Evolutionary conservation across 1,140 invertebrate species (phyloP), one percentile per base, ranked within the genome.

Genomic region (Zaprionus taronus): DNA sequence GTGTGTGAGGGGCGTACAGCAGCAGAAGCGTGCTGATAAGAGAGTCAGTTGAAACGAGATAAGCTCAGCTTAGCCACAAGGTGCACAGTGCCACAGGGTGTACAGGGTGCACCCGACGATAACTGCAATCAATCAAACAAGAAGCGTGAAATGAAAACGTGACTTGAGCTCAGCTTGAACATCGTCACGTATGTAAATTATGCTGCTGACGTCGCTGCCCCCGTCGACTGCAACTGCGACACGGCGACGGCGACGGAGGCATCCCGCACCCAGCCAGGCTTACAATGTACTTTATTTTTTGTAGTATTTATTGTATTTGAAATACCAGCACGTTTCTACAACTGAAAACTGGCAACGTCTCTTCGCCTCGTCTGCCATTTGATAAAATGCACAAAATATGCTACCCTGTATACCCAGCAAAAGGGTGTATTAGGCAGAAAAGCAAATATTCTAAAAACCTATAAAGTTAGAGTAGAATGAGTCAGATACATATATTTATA

Each of bases 261-360:
- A 28, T 62, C 67, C 72, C 79, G 69, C 70, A 77, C 71, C 73
- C 80, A 84, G 83, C 73, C 80, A 84, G 83, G 83, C 83, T 83
- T 65, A 57, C 62, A 66, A 67, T 36, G 47, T 62, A 24, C 47
- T 4, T 12, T 11, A 49, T 20, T 51, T 51, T 20, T 22, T 51
- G 11, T 24, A 6, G 11, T 7, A 53, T 34, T 64, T 44, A 41
- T 26, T 44, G 34, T 56, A 22, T 67, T 67, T 73, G 77, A 89
- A 89, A 89, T 90, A 84, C 84, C 84, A 90, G 84, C 84, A 89
- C 84, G 84, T 90, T 89, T 74, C 69, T 86, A 75, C 71, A 74
- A 69, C 58, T 17, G 41, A 61, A 72, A 66, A 66, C 38, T 38
- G 65, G 51, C 78, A 79, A 87, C 79, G 31, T 34, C 31, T 34